A percentile compares a stretch with the other conserved stretches of the same genome.
Conservation (phyloP, 2,797 vertebrate species). For the Chaenodraco wilsoni region DNA sequence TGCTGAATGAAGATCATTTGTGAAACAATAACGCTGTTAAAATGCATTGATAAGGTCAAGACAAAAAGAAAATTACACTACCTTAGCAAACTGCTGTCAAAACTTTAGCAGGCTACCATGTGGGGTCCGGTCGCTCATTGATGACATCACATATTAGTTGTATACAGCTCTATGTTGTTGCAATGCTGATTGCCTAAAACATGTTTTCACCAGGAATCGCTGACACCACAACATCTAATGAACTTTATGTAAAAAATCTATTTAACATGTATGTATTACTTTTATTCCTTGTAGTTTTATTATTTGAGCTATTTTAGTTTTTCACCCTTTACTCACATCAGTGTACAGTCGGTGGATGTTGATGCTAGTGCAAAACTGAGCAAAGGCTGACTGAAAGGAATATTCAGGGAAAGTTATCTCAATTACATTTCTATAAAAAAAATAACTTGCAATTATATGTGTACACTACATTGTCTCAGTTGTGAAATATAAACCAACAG, state of each 20-base stretch:
- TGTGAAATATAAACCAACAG: not conserved
- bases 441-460: not conserved
- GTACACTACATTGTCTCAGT: too few relatives aligned
- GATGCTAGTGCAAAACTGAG: too few relatives aligned
- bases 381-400: not conserved
- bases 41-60: rapidly evolving
- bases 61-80: conserved; percentile 5
- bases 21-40: rapidly evolving
- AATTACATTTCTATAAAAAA: too few relatives aligned
- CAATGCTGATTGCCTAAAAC: not conserved
- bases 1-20: rapidly evolving
- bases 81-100: conserved; percentile 22
- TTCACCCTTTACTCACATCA: too few relatives aligned
- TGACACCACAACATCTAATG: too few relatives aligned
- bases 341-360: too few relatives aligned
- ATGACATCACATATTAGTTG: conserved; percentile 45
- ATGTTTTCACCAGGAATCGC: rapidly evolving
- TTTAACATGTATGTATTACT: too few relatives aligned
- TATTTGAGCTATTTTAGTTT: too few relatives aligned
- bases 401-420: not conserved
- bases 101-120: conserved; percentile 55
- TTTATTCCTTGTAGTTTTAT: too few relatives aligned
- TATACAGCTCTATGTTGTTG: not conserved
- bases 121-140: conserved; percentile 50
- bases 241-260: too few relatives aligned